Conservation (phyloP, 2,113 vertebrate species). For the Callithrix jacchus region DNA sequence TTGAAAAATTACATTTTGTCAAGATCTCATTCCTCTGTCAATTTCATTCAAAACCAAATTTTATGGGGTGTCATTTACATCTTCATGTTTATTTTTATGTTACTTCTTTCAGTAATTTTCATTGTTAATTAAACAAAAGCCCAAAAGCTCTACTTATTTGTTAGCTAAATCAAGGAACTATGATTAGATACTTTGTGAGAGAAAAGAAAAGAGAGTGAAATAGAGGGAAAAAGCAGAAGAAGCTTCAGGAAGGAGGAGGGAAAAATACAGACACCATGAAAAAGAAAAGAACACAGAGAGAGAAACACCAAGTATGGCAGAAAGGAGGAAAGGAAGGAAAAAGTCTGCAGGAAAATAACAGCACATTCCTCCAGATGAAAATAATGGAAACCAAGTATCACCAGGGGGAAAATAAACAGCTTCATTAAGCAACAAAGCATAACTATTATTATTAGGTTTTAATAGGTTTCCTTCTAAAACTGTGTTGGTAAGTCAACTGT, state of each 20-base stretch:
- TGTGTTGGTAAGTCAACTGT: neutral
- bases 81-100: slow-evolving; percentile 50
- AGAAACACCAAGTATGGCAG: neutral
- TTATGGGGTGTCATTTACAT: neutral
- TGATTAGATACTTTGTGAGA: neutral
- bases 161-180: slow-evolving; percentile 41
- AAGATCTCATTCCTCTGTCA: neutral
- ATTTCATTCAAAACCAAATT: slow-evolving; percentile 33
- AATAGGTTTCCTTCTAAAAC: neutral
- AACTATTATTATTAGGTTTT: neutral
- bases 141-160: slow-evolving; percentile 21
- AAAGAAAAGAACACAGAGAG: neutral
- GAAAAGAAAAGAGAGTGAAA: neutral
- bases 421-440: neutral
- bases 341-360: neutral
- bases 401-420: slow-evolving; percentile 10
- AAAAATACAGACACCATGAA: neutral
- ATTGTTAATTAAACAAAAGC: slow-evolving; percentile 56
- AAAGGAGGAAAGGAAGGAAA: neutral
- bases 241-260: neutral
- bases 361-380: neutral
- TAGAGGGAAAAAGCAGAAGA: neutral
- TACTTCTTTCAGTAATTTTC: slow-evolving; percentile 46
- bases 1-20: neutral
- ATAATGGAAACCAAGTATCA: neutral